Conservation (phyloP, 2,888 invertebrate genomes). For the Diabrotica balteata region DNA sequence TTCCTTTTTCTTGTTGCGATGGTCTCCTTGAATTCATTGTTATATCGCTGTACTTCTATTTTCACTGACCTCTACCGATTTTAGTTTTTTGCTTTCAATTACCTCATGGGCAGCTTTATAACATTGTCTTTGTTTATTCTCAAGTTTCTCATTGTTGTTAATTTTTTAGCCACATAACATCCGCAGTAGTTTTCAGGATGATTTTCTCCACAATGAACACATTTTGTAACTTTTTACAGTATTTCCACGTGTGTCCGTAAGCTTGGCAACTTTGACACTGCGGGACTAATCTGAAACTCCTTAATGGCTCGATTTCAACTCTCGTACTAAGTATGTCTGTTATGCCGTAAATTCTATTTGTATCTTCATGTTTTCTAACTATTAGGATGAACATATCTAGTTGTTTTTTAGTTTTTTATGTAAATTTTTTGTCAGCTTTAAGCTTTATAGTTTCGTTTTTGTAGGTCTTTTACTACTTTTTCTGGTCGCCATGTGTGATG, state of each 20-base stretch:
- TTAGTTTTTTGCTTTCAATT: neutral
- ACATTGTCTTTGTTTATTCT: too few relatives aligned
- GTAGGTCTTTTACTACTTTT: too few relatives aligned
- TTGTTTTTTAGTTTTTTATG: slow-evolving; percentile 24
- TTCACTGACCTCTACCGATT: neutral
- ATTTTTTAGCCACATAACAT: too few relatives aligned
- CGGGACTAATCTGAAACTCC: too few relatives aligned
- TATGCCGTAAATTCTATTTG: slow-evolving; percentile 25
- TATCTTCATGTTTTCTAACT: slow-evolving; percentile 24
- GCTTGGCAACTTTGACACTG: too few relatives aligned
- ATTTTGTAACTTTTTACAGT: too few relatives aligned
- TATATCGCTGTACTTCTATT: neutral
- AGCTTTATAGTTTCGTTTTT: neutral
- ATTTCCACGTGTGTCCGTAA: too few relatives aligned
- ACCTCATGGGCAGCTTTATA: too few relatives aligned
- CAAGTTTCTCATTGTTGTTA: too few relatives aligned
- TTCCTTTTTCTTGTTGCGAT: neutral
- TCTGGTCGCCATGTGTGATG: too few relatives aligned
- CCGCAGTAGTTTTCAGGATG: too few relatives aligned
- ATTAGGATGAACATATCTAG: slow-evolving; percentile 27
- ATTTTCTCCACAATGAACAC: too few relatives aligned
- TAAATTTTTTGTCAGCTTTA: slow-evolving; percentile 21
- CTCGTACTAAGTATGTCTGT: slow-evolving; percentile 22
- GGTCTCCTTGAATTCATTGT: neutral
- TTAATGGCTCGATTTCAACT: slow-evolving; percentile 1